Percentiles rank a stretch among this genome's conserved stretches.
Evolutionary conservation across 2,888 invertebrate genomes (phyloP).

Genomic region (Therioaphis trifolii): DNA sequence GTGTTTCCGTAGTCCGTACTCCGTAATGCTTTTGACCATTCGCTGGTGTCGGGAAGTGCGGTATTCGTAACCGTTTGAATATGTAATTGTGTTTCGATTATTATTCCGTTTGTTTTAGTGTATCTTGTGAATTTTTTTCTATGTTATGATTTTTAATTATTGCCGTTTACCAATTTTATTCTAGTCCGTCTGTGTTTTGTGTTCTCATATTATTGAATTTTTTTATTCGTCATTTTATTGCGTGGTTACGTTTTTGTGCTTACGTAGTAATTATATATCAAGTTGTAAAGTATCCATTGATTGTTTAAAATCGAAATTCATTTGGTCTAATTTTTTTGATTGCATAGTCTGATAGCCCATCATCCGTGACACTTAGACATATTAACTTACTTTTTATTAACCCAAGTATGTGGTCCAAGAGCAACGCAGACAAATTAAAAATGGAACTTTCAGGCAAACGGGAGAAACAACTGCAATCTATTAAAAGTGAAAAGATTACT

Average conservation of each 20-base stretch:
- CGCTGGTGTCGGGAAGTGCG: too few species aligned
- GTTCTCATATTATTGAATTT: background rate
- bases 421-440: slow-evolving; percentile 53
- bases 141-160: background rate
- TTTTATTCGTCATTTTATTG: background rate
- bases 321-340: too few species aligned
- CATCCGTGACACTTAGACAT: too few species aligned
- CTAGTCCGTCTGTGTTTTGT: slow-evolving; percentile 46
- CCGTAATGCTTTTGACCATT: too few species aligned
- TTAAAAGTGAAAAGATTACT: slow-evolving; percentile 22
- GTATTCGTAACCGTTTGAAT: too few species aligned
- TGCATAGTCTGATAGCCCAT: too few species aligned
- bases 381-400: too few species aligned
- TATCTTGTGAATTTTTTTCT: background rate
- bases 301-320: too few species aligned
- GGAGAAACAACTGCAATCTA: slow-evolving; percentile 38
- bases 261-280: background rate
- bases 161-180: slow-evolving; percentile 12
- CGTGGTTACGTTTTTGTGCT: background rate
- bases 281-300: too few species aligned
- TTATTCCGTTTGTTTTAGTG: too few species aligned
- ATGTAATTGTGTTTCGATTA: too few species aligned
- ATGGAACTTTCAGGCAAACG: slow-evolving; percentile 56
- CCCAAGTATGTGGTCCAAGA: slow-evolving; percentile 52
- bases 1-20: too few species aligned